Evolutionary conservation across 1,140 invertebrate genomes (phyloP), one percentile per base, ranked within the genome.

Genomic region (Lordiphosa stackelbergi): DNA sequence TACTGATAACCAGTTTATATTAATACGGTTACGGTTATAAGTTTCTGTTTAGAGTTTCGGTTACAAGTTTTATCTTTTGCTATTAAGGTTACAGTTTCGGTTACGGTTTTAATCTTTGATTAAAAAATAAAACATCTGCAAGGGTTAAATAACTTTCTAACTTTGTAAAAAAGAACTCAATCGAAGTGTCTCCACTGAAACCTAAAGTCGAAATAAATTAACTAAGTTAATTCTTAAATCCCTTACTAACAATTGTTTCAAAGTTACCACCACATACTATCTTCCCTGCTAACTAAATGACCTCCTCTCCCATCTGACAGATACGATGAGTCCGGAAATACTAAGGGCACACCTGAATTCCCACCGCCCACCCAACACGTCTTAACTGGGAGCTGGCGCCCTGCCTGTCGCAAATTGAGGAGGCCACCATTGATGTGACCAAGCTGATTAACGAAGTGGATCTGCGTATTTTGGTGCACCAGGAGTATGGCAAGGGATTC

Each of bases 401-500:
- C 16, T 91, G 92, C 53, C 78, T 94, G 45, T 87, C 90, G 34
- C 90, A 91, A 16, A 95, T 97, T 60, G 91, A 95, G 45, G 88
- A 89, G 34, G 93, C 93, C 11, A 90, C 91, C 66, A 72, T 89
- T 48, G 90, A 93, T 60, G 90, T 91, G n/a, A 87, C 90, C 24
- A 90, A 89, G 47, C 78, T 92, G 0, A 89, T 92, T 16, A 89
- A 90, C 43, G 86, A 98, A 85, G 92, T 99, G 7, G 96, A 99
- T 88, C 88, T 99, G 31, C 91, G 93, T 54, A 93, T 98, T 60
- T 90, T 95, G 43, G 93, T 95, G 68, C 94, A 95, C 79, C 90
- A 93, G 65, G 88, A 91, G 43, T 99, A 97, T 88, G 98, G 98
- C 35, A 99, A 99, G 91, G 95, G 94, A 38, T 96, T 99, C 81